Percentiles rank a stretch among this genome's conserved stretches.
Conservation (phyloP, 1,140 invertebrate species). For the Drosophila mayri region DNA sequence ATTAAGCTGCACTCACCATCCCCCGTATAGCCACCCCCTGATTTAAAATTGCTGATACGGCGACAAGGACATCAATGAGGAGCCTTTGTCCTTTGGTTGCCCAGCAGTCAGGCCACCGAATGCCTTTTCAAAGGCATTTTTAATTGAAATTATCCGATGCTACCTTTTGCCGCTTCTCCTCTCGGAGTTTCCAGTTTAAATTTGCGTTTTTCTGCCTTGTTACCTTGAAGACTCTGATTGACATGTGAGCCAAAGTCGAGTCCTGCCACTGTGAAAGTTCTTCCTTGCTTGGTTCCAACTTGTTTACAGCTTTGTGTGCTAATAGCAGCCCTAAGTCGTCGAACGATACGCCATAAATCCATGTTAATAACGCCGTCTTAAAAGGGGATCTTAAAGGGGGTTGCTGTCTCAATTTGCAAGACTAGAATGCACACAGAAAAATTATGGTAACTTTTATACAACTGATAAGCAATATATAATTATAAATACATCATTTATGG, state of each 20-base stretch:
- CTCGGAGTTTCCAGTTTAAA: conserved; percentile 26
- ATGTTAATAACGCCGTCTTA: conserved; percentile 68
- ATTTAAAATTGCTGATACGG: conserved; percentile 81
- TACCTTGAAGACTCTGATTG: conserved; percentile 53
- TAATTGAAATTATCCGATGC: conserved; percentile 81
- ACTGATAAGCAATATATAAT: background rate
- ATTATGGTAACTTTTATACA: background rate
- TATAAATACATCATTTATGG: background rate
- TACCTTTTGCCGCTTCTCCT: conserved; percentile 50
- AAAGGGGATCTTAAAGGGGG: conserved; percentile 2
- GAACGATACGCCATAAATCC: conserved; percentile 79
- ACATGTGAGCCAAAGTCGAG: conserved; percentile 34
- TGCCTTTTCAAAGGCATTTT: conserved; percentile 76
- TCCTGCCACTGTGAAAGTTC: background rate
- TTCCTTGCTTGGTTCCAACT: conserved; percentile 20
- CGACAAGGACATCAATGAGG: conserved; percentile 76
- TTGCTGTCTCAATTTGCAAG: conserved; percentile 29
- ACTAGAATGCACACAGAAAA: conserved; percentile 8
- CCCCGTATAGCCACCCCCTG: conserved; percentile 21
- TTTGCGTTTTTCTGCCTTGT: conserved; percentile 72
- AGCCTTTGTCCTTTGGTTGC: conserved; percentile 64
- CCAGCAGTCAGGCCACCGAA: conserved; percentile 59
- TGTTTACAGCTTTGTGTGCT: conserved; percentile 74
- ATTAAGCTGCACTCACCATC: conserved; percentile 66
- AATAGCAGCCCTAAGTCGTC: conserved; percentile 72